Evolutionary conservation across 2,888 invertebrate genomes (phyloP), one percentile per base, ranked within the genome.

Genomic region (Siphlonurus alternatus): DNA sequence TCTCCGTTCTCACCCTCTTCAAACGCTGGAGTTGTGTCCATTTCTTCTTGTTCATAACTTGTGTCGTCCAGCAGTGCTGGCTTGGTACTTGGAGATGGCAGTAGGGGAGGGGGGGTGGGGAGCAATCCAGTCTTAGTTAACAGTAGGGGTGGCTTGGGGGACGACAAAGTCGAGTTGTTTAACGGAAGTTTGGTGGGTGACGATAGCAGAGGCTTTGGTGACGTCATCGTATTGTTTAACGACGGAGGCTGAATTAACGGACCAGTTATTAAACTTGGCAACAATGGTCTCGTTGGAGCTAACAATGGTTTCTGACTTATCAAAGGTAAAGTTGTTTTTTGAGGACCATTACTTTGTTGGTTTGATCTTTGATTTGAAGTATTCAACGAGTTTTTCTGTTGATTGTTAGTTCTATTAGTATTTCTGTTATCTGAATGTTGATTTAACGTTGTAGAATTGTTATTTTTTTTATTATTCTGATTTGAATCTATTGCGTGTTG

Each of bases 391-490:
- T 38, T 10, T 38, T 38, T 38, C 38, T 38, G 38, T 38, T 38
- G 38, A 38, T 38, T 38, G 38, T 15, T n/a, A n/a, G n/a, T 15
- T 38, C 38, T 15, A 10, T 38, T 38, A 38, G 7, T 38, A 38
- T 38, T 10, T 38, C 7, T 10, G 5, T 38, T 38, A 15, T 38
- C 38, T 10, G 38, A 38, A 38, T 38, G 38, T 38, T 5, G 15
- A 10, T 38, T 5, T 15, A 10, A 15, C 7, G 5, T 38, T 38
- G 7, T 19, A 22, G 59, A 59, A 20, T 61, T 61, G 23, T 64
- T 60, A 7, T 59, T 59, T 63, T 20, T 56, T 53, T 64, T 64
- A n/a, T 23, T 18, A 60, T 38, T 51, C 53, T 51, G 64, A 24
- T 64, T 61, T 56, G 51, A 59, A 54, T 59, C 20, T 51, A 54